Base-by-base conservation (phyloP, 2,113 vertebrate genomes). In the Furnarius figulus region DNA sequence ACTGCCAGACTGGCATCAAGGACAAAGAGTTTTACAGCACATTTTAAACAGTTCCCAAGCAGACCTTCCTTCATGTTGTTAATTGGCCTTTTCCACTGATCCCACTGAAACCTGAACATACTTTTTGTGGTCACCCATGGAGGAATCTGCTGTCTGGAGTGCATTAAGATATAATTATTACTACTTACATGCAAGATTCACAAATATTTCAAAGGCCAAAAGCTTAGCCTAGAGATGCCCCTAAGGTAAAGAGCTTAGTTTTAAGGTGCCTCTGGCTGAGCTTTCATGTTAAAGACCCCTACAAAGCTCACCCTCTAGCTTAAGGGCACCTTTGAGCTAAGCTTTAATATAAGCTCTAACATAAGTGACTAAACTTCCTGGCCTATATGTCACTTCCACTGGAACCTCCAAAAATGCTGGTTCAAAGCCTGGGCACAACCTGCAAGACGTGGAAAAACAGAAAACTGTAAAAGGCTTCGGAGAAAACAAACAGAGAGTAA, bases 1-100 rank as follows among this genome's bases (percentile, higher is more conserved):
- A 6, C 30, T 10, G 19, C 12, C 2, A 1, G 5, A 10, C 27
- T 33, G 42, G 31, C 1, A 0, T 2, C 67, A 10, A 22, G 17
- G 6, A 19, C 8, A 58, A 4, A 24, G 19, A 52, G 61, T 50
- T 62, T 40, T 8, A 18, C 16, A 42, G 49, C 15, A 31, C 25
- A 10, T 12, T 62, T n/a, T 42, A 14, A 82, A 28, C 35, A 35
- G 14, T 5, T 73, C 46, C 59, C 49, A 61, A 6, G 21, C 35
- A 73, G 44, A 28, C 33, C 12, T 14, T 30, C 21, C 39, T 14
- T 63, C 47, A 8, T 3, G 28, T 16, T 21, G 15, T n/a, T 35
- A 25, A 33, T 1, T 56, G 22, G 21, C 40, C 37, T 28, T 2
- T 61, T 40, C 49, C 27, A 21, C 61, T 28, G 49, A 74, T 40